Evolutionary conservation across 2,113 vertebrate species (phyloP).

Genomic region (Lophura nycthemera): DNA sequence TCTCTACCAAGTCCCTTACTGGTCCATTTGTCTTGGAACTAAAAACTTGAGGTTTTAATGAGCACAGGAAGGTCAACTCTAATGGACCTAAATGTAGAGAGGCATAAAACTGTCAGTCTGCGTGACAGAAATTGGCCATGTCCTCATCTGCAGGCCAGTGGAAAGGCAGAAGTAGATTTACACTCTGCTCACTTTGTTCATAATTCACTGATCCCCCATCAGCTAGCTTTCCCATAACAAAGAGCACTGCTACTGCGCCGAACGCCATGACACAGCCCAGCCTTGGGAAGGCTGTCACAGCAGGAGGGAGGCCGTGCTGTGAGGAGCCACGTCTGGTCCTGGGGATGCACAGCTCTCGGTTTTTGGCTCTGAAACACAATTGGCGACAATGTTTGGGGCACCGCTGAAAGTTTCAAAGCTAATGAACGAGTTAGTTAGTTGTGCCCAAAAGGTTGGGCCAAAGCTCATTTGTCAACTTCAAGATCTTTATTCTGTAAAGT

Average conservation of each 20-base stretch:
- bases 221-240: fast-evolving
- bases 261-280: fast-evolving
- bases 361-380: neutral
- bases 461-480: slow-evolving; percentile 9
- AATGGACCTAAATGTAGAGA: neutral
- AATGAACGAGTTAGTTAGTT: neutral
- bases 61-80: neutral
- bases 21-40: neutral
- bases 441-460: neutral
- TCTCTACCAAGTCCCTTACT: neutral
- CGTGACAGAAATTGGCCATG: neutral
- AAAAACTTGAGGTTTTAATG: neutral
- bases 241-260: no score
- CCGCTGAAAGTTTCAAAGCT: neutral
- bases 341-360: neutral
- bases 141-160: neutral
- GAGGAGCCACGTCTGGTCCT: neutral
- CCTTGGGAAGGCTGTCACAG: neutral
- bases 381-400: neutral
- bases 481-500: neutral
- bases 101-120: neutral
- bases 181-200: neutral
- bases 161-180: neutral
- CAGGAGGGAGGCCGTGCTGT: neutral
- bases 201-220: fast-evolving